Evolutionary conservation across 2,888 invertebrate genomes (phyloP), one percentile per base, ranked within the genome.

Genomic region (Netelia melanura): DNA sequence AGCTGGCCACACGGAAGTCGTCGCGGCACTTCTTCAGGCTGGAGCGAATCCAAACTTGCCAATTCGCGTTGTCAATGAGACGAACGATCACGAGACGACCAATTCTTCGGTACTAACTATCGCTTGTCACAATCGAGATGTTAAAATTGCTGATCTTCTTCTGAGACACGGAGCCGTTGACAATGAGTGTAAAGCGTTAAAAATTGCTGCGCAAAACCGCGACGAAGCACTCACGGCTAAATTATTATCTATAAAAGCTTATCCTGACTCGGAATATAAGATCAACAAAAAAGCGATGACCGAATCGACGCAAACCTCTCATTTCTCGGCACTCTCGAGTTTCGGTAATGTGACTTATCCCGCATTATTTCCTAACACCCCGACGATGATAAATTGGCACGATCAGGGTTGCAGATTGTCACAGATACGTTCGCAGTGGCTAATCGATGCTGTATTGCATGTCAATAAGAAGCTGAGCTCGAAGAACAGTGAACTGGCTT

Each of bases 301-400:
- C 0, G 96, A 96, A 89, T 94, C 94, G 14, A 94, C 95, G 0
- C 94, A 95, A 3, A 94, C 94, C 43, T 94, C 95, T 2, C 95
- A 95, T 85, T 95, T 95, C 81, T 94, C 95, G 9, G 94, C 95
- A 17, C 92, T 95, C 43, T 95, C 95, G 1, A 95, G 94, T 79
- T 94, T 95, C 48, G 95, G 95, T 2, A 95, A 95, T 87, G 95
- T 97, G 54, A 97, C 97, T 0, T 97, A 97, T 93, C 97, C 96
- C 89, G 95, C 97, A 10, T 95, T 98, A 89, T 97, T 97, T 92
- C 98, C 98, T 0, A 96, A 97, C 88, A 96, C 96, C 10, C 96
- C 98, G 0, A 97, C 98, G 0, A 97, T 97, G 95, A 95, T 99
- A 71, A 98, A 98, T 94, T 99, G 99, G 99, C 97, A 98, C 88